phyloP scores from a whole-genome alignment of 2,797 vertebrate species.

The Scomberomorus guttatus region DNA sequence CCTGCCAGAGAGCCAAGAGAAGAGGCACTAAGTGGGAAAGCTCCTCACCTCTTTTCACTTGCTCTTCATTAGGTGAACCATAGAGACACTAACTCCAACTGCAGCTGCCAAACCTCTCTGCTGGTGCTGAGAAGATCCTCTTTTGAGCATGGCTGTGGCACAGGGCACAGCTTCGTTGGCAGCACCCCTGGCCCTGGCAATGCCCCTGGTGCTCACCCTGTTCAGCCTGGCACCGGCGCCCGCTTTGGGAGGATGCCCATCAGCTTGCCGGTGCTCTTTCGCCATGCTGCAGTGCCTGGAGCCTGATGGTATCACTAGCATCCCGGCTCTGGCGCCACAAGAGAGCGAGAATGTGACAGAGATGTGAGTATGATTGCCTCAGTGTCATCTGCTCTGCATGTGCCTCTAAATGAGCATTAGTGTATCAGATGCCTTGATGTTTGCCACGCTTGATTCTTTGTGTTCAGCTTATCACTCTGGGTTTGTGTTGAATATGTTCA shows the following conservation, averaged over 20 bases:
- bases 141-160: slow-evolving; percentile 74
- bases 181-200: slow-evolving; percentile 43
- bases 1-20: slow-evolving; percentile 60
- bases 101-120: slow-evolving; percentile 28
- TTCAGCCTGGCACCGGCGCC: slow-evolving; percentile 68
- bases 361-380: slow-evolving; percentile 82
- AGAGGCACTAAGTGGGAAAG: slow-evolving; percentile 54
- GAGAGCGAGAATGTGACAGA: slow-evolving; percentile 89
- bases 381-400: slow-evolving; percentile 37
- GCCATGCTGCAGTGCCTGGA: slow-evolving; percentile 85
- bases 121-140: slow-evolving; percentile 52
- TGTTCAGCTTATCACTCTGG: slow-evolving; percentile 13
- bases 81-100: slow-evolving; percentile 42
- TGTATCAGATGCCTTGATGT: slow-evolving; percentile 1
- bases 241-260: slow-evolving; percentile 78
- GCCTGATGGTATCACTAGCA: slow-evolving; percentile 71
- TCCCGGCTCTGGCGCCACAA: slow-evolving; percentile 78
- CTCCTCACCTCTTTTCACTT: slow-evolving; percentile 43
- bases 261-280: slow-evolving; percentile 83
- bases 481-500: background rate
- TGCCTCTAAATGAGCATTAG: background rate
- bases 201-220: slow-evolving; percentile 66
- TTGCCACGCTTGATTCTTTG: slow-evolving; percentile 12
- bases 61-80: slow-evolving; percentile 59
- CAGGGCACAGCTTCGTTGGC: slow-evolving; percentile 14